Base-by-base conservation (phyloP, 2,888 invertebrate species). In the Eupithecia dodoneata region DNA sequence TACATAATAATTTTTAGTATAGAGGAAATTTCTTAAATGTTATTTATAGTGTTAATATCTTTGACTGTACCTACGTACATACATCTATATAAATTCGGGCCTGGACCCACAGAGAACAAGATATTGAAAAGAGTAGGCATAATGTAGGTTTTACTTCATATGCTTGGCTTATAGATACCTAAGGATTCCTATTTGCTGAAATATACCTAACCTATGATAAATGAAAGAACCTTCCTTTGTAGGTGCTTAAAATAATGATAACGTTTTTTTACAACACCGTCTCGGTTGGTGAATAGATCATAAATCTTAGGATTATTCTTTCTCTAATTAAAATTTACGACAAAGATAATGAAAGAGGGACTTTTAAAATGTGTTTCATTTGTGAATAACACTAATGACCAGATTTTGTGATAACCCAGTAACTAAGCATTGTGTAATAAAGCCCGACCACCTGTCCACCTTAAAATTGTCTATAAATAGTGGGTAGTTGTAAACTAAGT, bases 261-360 rank as follows among this genome's bases (percentile, higher is more conserved):
- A 30, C 9, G 4, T 41, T 66, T 49, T 70, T 66, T 49, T 49
- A 13, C 18, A 75, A 74, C 69, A 66, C 41, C n/a, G 47, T 72
- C 72, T 69, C 15, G 44, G 59, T 55, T 5, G n/a, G 9, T 59
- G 45, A 42, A 41, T 55, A 30, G 70, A 67, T 72, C 69, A 52
- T 72, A 76, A 76, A 78, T 74, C 74, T 78, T 49, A 52, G 44
- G 49, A 41, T 69, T 74, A 65, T 74, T 76, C 52, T 74, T 79
- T 73, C 75, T 63, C 66, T 75, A 76, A 79, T 73, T 49, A 73
- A 76, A 79, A 79, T 79, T 79, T 76, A 79, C 52, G 76, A 63
- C 71, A 69, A 71, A 76, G 72, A 75, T 69, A 69, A 72, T 73
- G 63, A 71, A 65, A 73, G 70, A 47, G 44, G 55, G 30, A 15